Conservation (phyloP, 2,113 vertebrate genomes). For the Lethenteron camtschaticum region DNA sequence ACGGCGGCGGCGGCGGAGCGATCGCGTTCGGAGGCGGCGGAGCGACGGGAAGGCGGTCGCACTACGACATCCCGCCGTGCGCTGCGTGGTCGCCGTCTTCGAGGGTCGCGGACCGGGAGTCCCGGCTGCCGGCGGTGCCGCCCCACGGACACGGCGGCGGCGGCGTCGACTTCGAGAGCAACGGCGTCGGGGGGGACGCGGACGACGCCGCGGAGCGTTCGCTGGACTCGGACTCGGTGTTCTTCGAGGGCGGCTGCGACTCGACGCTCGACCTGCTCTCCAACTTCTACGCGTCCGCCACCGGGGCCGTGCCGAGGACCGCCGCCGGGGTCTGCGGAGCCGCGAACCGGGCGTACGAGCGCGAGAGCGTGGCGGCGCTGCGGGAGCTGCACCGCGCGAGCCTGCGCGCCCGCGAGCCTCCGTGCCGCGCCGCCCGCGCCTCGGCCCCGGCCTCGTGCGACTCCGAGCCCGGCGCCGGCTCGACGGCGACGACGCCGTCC, state of each 20-base stretch:
- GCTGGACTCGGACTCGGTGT: background rate
- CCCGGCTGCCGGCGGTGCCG: background rate
- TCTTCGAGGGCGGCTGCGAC: background rate
- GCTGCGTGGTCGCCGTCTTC: background rate
- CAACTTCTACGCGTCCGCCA: background rate
- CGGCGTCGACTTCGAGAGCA: background rate
- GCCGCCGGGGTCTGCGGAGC: background rate
- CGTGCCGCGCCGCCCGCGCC: slow-evolving; percentile 11
- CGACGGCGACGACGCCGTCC: slow-evolving; percentile 59
- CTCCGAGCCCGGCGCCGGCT: slow-evolving; percentile 51
- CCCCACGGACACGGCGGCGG: background rate
- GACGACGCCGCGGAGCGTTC: background rate
- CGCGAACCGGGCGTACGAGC: slow-evolving; percentile 1
- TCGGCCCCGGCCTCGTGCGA: slow-evolving; percentile 35
- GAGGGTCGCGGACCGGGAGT: background rate
- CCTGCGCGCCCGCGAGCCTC: background rate
- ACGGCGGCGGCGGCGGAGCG: background rate
- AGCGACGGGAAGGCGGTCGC: background rate
- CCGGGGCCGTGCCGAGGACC: too few relatives aligned
- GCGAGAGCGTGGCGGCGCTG: background rate
- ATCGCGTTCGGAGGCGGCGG: background rate
- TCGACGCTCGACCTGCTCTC: background rate
- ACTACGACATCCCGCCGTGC: background rate
- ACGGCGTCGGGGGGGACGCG: background rate
- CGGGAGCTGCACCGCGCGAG: background rate